Conservation (phyloP, 1,140 invertebrate genomes). For the Drosophila sulfurigaster region DNA sequence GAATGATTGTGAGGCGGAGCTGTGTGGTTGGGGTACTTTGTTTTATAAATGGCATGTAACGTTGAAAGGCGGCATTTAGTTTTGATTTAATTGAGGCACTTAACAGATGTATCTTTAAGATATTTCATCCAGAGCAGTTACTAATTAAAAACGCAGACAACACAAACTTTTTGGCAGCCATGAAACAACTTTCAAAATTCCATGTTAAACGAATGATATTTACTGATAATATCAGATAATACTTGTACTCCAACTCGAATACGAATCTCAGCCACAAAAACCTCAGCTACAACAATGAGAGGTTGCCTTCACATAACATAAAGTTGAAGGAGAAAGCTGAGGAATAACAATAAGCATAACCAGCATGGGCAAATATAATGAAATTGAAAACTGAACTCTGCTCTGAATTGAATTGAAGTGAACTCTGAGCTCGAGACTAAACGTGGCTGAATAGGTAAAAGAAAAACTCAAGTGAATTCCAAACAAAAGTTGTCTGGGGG, state of each 20-base stretch:
- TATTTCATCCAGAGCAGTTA: slow-evolving; percentile 40
- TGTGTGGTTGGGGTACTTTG: slow-evolving; percentile 25
- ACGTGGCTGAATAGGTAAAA: slow-evolving; percentile 43
- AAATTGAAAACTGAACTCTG: slow-evolving; percentile 75
- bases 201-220: slow-evolving; percentile 63
- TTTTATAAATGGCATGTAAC: slow-evolving; percentile 67
- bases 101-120: slow-evolving; percentile 77
- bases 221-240: slow-evolving; percentile 66
- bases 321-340: slow-evolving; percentile 33
- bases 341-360: slow-evolving; percentile 51
- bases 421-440: slow-evolving; percentile 52
- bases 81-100: slow-evolving; percentile 79
- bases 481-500: slow-evolving; percentile 50
- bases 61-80: slow-evolving; percentile 73
- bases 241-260: slow-evolving; percentile 15
- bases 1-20: slow-evolving; percentile 2
- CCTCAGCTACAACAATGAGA: slow-evolving; percentile 47
- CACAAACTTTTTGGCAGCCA: slow-evolving; percentile 37
- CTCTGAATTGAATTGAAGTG: neutral
- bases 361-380: slow-evolving; percentile 74
- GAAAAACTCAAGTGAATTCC: slow-evolving; percentile 63
- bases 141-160: slow-evolving; percentile 55
- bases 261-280: slow-evolving; percentile 62
- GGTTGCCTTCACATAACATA: neutral
- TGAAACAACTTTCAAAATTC: slow-evolving; percentile 53